These are phyloP conservation scores for Nemurella pictetii DNA, from an alignment of 2,888 invertebrate species.

Conservation along the genomic window DNA sequence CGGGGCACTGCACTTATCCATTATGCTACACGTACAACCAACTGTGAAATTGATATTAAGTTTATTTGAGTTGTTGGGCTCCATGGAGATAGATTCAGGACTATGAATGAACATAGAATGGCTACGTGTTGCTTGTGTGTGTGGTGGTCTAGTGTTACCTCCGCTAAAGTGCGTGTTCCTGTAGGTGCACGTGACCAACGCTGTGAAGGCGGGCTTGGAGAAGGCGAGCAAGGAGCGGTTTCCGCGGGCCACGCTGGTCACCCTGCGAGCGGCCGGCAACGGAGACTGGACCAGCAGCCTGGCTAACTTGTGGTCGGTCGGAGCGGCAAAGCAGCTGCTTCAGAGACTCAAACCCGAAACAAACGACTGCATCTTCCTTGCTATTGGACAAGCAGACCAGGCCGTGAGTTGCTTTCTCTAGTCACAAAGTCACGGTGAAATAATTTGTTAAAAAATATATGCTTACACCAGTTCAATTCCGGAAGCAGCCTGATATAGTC, in stretches of 20 bases:
- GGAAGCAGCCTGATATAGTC: no score
- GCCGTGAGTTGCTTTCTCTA: conserved; percentile 53
- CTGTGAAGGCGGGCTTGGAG: conserved; percentile 30
- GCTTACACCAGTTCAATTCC: no score
- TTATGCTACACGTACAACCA: no score
- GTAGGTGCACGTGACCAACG: conserved; percentile 29
- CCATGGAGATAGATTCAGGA: no score
- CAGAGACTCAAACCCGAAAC: conserved; percentile 51
- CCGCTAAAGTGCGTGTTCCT: no score
- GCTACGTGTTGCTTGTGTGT: no score
- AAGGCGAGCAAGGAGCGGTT: conserved; percentile 29
- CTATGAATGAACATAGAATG: no score
- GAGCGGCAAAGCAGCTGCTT: background rate
- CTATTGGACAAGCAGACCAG: conserved; percentile 57
- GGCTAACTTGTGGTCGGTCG: background rate
- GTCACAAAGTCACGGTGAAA: background rate
- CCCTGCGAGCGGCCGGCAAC: conserved; percentile 6
- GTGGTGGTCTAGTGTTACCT: no score
- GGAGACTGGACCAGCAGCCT: conserved; percentile 32
- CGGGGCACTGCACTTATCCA: no score
- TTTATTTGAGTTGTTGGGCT: no score
- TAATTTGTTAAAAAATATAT: background rate
- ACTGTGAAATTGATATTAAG: no score
- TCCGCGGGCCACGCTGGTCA: conserved; percentile 21
- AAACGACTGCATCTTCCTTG: conserved; percentile 59